Base-by-base conservation (phyloP, 2,888 invertebrate genomes). In the Caenorhabditis zanzibari region DNA sequence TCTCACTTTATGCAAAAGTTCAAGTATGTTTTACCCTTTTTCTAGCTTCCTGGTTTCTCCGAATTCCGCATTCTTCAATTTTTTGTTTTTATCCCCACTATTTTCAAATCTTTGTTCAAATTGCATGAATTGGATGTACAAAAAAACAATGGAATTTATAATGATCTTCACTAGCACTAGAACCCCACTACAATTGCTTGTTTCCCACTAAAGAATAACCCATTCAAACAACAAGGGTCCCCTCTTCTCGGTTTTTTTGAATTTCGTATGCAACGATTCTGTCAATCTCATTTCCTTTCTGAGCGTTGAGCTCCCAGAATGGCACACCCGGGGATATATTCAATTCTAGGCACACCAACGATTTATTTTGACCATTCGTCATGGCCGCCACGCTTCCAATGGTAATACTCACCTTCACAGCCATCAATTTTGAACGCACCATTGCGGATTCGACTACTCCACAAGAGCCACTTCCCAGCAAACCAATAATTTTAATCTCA, bases 391-490 rank as follows among this genome's bases (percentile, higher is more conserved):
- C 5, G 3, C 19, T 19, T 41, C 14, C n/a, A 38, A 12, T 16
- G 56, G 56, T 79, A 73, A 80, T 66, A 19, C 71, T 66, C 24
- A 84, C 83, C 79, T 84, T 84, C 66, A 84, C 80, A 61, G 83
- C 83, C 71, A 84, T 68, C 59, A 72, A 64, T 75, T 80, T 75
- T 9, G 47, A 52, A 16, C 76, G 64, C 14, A 84, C 68, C 38
- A 59, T 75, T n/a, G 80, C 83, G 3, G 72, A 76, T 47, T 84
- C 83, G 1, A 84, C 83, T 16, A 84, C 72, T 16, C 83, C 83
- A 49, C 83, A 84, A 2, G 83, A 84, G 44, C 83, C 83, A 61
- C 80, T 84, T 44, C 83, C 83, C 0, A 84, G 52, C 59, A 84
- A 66, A 47, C 68, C 76, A n/a, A 84, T 49, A 19, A 84, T 76